Conservation (phyloP, 2,888 invertebrate genomes). For the Cephus pulcher region DNA sequence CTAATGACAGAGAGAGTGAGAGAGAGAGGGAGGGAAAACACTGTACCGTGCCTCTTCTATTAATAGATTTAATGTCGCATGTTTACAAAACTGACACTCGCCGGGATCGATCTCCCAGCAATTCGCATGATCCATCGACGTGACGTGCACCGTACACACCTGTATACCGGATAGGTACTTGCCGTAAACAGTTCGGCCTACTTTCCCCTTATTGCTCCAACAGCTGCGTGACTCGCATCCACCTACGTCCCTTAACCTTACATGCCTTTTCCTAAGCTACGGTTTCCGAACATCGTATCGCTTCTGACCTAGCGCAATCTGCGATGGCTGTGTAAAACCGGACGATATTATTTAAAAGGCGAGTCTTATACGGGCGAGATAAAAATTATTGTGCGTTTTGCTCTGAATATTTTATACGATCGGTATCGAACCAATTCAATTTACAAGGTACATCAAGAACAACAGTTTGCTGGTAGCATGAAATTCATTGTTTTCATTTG, state of each 20-base stretch:
- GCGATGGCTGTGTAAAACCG: neutral
- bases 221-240: neutral
- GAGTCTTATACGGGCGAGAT: neutral
- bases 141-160: neutral
- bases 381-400: neutral
- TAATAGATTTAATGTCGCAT: neutral
- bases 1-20: neutral
- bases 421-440: neutral
- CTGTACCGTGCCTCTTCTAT: neutral
- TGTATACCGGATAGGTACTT: neutral
- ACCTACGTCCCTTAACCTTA: neutral
- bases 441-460: neutral
- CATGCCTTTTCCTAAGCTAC: neutral
- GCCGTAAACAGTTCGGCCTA: neutral
- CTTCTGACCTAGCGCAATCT: neutral
- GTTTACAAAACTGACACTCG: neutral
- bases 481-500: neutral
- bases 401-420: neutral
- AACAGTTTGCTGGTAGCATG: neutral
- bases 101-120: neutral
- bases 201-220: neutral
- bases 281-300: neutral
- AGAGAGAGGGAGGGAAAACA: no score
- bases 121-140: neutral
- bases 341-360: neutral